Evolutionary conservation across 2,888 invertebrate species (phyloP).

Genomic region (Pandemis cinnamomeana): DNA sequence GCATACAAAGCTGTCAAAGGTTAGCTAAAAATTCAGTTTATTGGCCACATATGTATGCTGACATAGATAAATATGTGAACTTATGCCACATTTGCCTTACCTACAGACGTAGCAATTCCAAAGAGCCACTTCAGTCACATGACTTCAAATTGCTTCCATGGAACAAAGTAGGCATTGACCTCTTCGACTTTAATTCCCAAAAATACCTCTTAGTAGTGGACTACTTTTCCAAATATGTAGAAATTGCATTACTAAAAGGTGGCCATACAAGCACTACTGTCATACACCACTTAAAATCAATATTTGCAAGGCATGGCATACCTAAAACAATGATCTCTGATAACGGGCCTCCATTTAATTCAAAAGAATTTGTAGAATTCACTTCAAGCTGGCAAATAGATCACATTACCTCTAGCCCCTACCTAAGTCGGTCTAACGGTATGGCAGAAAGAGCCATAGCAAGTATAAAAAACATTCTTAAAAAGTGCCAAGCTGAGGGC

Average conservation of each 20-base stretch:
- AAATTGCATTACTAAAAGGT: conserved; percentile 20
- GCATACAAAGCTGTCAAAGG: conserved; percentile 28
- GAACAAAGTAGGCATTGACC: conserved; percentile 33
- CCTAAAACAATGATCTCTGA: conserved; percentile 1
- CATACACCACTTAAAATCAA: conserved; percentile 35
- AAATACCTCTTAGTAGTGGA: conserved; percentile 41
- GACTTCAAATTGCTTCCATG: conserved; percentile 40
- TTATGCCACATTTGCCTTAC: conserved; percentile 24
- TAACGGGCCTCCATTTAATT: neutral
- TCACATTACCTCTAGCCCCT: conserved; percentile 5
- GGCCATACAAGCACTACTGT: neutral
- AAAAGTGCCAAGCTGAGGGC: neutral
- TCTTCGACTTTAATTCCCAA: conserved; percentile 41
- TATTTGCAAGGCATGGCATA: conserved; percentile 42
- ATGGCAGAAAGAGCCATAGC: neutral
- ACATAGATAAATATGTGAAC: conserved; percentile 4
- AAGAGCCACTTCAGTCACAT: conserved; percentile 17
- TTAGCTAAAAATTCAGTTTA: conserved; percentile 36
- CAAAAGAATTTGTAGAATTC: conserved; percentile 3
- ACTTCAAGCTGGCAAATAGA: neutral
- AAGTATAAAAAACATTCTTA: neutral
- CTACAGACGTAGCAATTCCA: conserved; percentile 12
- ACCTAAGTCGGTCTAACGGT: conserved; percentile 9
- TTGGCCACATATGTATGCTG: conserved; percentile 34
- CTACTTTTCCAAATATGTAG: conserved; percentile 42